A percentile compares a stretch with the other conserved stretches of the same genome.
Conservation (phyloP, 2,888 invertebrate species). For the Chromoteleia sp. region DNA sequence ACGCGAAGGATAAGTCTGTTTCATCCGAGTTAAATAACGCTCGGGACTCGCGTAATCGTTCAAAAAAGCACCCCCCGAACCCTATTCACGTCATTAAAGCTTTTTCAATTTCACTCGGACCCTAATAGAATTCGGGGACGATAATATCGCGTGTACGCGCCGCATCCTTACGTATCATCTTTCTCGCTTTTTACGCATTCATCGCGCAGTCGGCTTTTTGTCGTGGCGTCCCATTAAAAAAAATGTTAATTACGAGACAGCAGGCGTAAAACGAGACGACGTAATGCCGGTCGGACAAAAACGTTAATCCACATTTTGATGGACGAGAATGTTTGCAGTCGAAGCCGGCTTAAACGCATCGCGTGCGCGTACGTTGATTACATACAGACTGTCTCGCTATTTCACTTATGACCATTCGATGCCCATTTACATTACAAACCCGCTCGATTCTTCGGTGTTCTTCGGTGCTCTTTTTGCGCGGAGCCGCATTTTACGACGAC, state of each 20-base stretch:
- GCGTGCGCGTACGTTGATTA: conserved; percentile 59
- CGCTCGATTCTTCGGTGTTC: conserved; percentile 22
- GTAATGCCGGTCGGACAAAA: conserved; percentile 27
- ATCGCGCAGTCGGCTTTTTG: background rate
- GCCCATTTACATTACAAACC: conserved; percentile 39
- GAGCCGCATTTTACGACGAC: background rate
- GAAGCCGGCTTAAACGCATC: conserved; percentile 37
- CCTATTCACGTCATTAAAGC: conserved; percentile 20
- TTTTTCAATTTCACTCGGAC: conserved; percentile 33
- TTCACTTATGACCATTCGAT: conserved; percentile 50
- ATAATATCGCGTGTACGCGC: conserved; percentile 20
- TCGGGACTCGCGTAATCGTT: conserved; percentile 17
- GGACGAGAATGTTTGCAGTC: conserved; percentile 45
- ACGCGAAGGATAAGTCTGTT: conserved; percentile 50
- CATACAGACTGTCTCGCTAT: conserved; percentile 36
- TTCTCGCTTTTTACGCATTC: conserved; percentile 16
- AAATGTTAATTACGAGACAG: conserved; percentile 56
- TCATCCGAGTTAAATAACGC: conserved; percentile 44
- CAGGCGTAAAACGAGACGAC: conserved; percentile 46
- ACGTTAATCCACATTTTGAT: conserved; percentile 63
- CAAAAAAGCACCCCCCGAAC: conserved; percentile 11
- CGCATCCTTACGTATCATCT: conserved; percentile 18
- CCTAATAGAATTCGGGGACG: conserved; percentile 26
- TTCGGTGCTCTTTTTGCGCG: background rate
- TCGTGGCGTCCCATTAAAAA: conserved; percentile 10